Conservation (phyloP, 2,888 invertebrate genomes). For the Caenorhabditis sinica region DNA sequence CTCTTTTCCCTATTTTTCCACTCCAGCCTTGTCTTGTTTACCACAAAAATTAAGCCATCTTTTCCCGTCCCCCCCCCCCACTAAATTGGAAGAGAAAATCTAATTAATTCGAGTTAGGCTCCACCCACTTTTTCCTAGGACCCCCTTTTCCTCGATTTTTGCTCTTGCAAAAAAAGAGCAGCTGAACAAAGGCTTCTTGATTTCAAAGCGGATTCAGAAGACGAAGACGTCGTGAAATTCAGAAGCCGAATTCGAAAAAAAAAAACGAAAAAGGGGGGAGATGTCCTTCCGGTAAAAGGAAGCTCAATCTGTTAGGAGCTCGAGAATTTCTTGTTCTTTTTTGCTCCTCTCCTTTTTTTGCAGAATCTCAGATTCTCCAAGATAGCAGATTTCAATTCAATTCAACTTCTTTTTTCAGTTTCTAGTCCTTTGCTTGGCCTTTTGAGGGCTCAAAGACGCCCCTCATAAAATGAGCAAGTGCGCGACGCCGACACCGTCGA, state of each 20-base stretch:
- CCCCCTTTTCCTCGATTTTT: background rate
- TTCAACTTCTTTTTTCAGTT: conserved; percentile 28
- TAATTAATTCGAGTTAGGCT: conserved; percentile 4
- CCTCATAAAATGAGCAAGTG: conserved; percentile 47
- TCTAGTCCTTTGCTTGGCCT: background rate
- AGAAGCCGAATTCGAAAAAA: background rate
- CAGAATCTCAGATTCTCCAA: background rate
- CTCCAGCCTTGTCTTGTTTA: no score
- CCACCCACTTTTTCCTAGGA: background rate
- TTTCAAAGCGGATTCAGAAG: background rate
- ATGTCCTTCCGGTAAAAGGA: conserved; percentile 47
- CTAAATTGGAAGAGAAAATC: background rate
- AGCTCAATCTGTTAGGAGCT: conserved; percentile 2
- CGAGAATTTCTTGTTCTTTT: no score
- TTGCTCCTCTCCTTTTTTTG: conserved; percentile 17
- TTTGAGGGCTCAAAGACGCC: background rate
- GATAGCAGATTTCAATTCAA: conserved; percentile 23
- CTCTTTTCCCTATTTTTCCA: background rate
- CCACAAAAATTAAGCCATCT: background rate
- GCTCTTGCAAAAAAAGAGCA: background rate
- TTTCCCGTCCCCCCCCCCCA: background rate
- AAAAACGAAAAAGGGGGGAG: no score
- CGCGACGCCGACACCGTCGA: conserved; percentile 62
- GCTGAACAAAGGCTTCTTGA: conserved; percentile 6
- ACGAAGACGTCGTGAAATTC: background rate